These are phyloP conservation scores for Anastrepha obliqua DNA, from an alignment of 1,140 invertebrate genomes.

Conservation along the genomic window DNA sequence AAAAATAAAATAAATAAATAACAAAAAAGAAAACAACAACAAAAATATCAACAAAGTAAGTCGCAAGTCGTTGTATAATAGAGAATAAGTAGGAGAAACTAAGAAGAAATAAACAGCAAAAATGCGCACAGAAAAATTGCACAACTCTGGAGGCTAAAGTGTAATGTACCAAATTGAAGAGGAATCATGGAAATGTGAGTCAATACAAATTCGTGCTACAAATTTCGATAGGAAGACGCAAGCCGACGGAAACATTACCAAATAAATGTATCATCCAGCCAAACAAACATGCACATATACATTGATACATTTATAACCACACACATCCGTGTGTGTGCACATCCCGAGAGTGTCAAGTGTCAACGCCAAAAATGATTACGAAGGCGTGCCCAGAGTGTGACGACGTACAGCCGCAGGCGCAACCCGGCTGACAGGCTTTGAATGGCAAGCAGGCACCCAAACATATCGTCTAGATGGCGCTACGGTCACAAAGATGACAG, in stretches of 20 bases:
- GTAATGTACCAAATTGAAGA: slow-evolving; percentile 20
- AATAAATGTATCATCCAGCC: slow-evolving; percentile 6
- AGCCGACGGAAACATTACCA: slow-evolving; percentile 4
- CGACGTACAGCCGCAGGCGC: slow-evolving; percentile 30
- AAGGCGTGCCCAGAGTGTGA: slow-evolving; percentile 63
- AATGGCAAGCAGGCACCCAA: background rate
- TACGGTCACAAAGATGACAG: slow-evolving; percentile 38
- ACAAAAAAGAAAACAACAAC: background rate
- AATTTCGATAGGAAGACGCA: slow-evolving; percentile 34
- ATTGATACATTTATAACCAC: background rate
- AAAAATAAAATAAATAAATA: background rate
- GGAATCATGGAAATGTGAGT: slow-evolving; percentile 36
- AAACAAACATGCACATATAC: background rate
- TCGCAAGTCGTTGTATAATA: background rate
- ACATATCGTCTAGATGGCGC: slow-evolving; percentile 34
- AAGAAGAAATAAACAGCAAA: background rate
- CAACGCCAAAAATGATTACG: slow-evolving; percentile 71
- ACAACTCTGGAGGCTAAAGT: slow-evolving; percentile 2
- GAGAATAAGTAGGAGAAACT: background rate
- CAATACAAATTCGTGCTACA: slow-evolving; percentile 46
- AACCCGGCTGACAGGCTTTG: slow-evolving; percentile 22
- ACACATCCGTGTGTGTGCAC: background rate
- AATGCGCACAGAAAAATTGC: background rate
- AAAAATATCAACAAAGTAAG: background rate
- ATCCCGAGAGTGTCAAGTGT: slow-evolving; percentile 66